Evolutionary conservation across 2,113 vertebrate genomes (phyloP), one percentile per base, ranked within the genome.

Genomic region (Isichthys henryi): DNA sequence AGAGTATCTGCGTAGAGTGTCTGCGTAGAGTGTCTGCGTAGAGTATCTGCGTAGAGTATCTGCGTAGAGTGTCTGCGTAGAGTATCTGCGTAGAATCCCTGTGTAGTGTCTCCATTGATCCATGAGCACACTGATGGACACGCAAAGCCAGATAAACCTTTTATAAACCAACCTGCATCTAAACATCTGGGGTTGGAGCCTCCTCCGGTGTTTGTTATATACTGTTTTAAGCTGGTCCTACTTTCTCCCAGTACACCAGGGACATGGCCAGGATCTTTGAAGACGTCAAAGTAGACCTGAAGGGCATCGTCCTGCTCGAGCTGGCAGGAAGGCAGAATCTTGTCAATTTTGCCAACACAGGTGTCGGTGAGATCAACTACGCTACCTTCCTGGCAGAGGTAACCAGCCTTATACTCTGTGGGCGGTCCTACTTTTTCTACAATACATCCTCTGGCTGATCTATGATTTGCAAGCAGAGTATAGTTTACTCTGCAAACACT

Each of bases 371-470:
- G 2, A 96, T 99, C 8, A 92, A 96, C 89, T 99, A 96, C 35
- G 83, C 93, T 3, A 90, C 92, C 0, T 98, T 96, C 93, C 93
- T 98, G 80, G 31, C 95, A n/a, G 97, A 98, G 97, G 98, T 99
- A 94, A 92, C 91, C 2, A 19, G 17, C 45, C 11, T 43, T 49
- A 1, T 52, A 49, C 11, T 6, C 49, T 15, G 15, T 87, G 13
- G 48, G 7, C 15, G 7, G 11, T 56, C 85, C 31, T 39, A 10
- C 49, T 53, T 23, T 35, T 39, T 35, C 17, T 87, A 53, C n/a
- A n/a, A n/a, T n/a, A n/a, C 15, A 31, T 86, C 49, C 10, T 49
- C 5, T 86, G n/a, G 49, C 49, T 86, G 85, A 19, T 86, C 85
- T 84, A 9, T 84, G 13, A n/a, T 62, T 62, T 62, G 7, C 56